A percentile compares a stretch with the other conserved stretches of the same genome.
Evolutionary conservation across 2,888 invertebrate genomes (phyloP).

Genomic region (Agrochola lychnidis): DNA sequence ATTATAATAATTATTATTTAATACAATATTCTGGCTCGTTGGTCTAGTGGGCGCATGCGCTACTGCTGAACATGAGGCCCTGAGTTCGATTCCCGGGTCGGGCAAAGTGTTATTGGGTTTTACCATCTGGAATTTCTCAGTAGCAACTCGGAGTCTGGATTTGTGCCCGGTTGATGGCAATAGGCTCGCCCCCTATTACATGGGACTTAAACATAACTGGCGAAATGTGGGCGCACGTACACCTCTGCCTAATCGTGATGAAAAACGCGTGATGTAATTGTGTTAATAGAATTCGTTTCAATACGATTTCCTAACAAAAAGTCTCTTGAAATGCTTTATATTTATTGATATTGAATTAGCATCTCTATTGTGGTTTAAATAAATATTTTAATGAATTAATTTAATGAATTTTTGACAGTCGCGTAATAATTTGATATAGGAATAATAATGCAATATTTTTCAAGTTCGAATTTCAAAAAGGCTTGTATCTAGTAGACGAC

Average conservation of each 20-base stretch:
- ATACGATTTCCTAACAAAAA: constrained; percentile 20
- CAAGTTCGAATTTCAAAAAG: neutral
- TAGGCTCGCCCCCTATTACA: neutral
- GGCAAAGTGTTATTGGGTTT: neutral
- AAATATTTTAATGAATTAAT: too few species aligned
- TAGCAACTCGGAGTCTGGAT: neutral
- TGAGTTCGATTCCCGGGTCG: neutral
- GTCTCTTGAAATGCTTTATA: constrained; percentile 16
- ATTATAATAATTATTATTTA: constrained; percentile 50
- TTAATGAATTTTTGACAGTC: neutral
- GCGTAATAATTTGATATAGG: neutral
- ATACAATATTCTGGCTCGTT: constrained; percentile 26
- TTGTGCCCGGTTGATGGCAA: neutral
- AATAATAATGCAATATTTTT: neutral
- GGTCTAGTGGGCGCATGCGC: neutral
- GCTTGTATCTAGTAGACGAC: neutral
- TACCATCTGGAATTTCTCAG: neutral
- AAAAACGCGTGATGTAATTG: neutral
- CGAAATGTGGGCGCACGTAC: neutral
- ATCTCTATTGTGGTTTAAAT: neutral
- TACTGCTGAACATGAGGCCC: neutral
- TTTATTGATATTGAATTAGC: constrained; percentile 32
- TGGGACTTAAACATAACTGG: neutral
- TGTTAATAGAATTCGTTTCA: constrained; percentile 34
- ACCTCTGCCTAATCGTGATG: neutral